Conservation (phyloP, 2,888 invertebrate species). For the Chrysodeixis includens region DNA sequence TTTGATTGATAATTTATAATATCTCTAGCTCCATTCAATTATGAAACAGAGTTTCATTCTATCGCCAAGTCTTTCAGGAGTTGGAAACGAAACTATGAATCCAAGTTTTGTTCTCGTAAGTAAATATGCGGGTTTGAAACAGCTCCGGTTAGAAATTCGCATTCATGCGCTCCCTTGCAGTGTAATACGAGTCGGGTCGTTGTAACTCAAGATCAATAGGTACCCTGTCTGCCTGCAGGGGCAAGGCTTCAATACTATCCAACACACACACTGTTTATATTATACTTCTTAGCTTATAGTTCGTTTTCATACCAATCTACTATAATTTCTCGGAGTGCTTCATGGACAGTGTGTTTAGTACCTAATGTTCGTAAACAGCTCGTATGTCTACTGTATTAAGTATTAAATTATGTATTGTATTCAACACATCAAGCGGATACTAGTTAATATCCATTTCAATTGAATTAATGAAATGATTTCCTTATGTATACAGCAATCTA, state of each 20-base stretch:
- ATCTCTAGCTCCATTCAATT: constrained; percentile 19
- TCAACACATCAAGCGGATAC: constrained; percentile 21
- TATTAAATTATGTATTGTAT: constrained; percentile 32
- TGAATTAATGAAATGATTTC: constrained; percentile 1
- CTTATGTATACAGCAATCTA: not conserved
- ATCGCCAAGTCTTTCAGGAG: no score
- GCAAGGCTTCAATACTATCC: constrained; percentile 4
- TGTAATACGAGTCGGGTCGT: constrained; percentile 2
- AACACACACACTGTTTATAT: not conserved
- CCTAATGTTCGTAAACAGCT: constrained; percentile 12
- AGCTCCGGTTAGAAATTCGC: constrained; percentile 2
- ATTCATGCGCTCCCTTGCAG: not conserved
- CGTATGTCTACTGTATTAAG: constrained; percentile 6
- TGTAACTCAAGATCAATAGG: constrained; percentile 4
- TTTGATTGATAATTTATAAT: constrained; percentile 32
- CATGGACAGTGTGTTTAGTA: constrained; percentile 11
- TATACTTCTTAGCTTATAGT: not conserved
- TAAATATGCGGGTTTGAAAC: not conserved
- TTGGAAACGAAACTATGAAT: no score
- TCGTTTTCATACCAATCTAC: not conserved
- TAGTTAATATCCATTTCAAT: constrained; percentile 9
- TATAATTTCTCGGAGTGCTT: not conserved
- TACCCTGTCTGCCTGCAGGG: not conserved
- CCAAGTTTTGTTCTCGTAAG: not conserved
- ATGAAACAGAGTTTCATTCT: no score